Percentiles rank a stretch among this genome's conserved stretches.
Conservation (phyloP, 2,113 vertebrate genomes). For the Alethe diademata region DNA sequence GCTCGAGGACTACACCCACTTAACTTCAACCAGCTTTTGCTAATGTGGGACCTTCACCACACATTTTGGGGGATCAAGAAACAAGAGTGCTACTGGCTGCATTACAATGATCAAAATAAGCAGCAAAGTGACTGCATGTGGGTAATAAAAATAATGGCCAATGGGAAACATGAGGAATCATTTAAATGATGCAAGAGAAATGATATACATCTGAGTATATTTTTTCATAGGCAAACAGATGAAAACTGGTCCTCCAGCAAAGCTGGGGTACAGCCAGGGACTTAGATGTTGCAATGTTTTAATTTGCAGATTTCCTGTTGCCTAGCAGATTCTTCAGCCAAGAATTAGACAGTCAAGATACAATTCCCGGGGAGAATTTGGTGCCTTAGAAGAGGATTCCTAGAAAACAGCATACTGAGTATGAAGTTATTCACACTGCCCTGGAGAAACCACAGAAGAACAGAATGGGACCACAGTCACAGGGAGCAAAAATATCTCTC, state of each 20-base stretch:
- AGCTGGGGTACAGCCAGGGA: slow-evolving; percentile 50
- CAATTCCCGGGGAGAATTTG: background rate
- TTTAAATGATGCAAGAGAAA: slow-evolving; percentile 56
- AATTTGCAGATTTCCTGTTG: slow-evolving; percentile 61
- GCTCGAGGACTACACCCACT: background rate
- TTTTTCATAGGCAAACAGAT: slow-evolving; percentile 44
- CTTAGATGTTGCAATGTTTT: slow-evolving; percentile 56
- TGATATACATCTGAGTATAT: slow-evolving; percentile 10
- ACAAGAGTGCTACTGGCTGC: slow-evolving; percentile 43
- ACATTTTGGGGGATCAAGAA: slow-evolving; percentile 30
- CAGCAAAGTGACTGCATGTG: slow-evolving; percentile 33
- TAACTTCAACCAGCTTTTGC: slow-evolving; percentile 11
- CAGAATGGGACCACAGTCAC: background rate
- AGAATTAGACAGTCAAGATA: slow-evolving; percentile 27
- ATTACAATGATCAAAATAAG: slow-evolving; percentile 31
- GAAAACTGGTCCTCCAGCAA: slow-evolving; percentile 42
- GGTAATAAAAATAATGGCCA: slow-evolving; percentile 46
- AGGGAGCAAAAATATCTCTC: background rate
- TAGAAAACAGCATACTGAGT: slow-evolving; percentile 33
- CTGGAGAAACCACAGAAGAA: slow-evolving; percentile 24
- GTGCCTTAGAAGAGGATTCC: slow-evolving; percentile 35
- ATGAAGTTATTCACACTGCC: slow-evolving; percentile 1
- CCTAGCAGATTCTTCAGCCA: slow-evolving; percentile 31
- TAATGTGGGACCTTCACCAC: slow-evolving; percentile 31
- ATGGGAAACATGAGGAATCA: slow-evolving; percentile 50